A percentile compares a stretch with the other conserved stretches of the same genome.
phyloP scores from a whole-genome alignment of 1,140 invertebrate genomes.

The Cardiocondyla obscurior region DNA sequence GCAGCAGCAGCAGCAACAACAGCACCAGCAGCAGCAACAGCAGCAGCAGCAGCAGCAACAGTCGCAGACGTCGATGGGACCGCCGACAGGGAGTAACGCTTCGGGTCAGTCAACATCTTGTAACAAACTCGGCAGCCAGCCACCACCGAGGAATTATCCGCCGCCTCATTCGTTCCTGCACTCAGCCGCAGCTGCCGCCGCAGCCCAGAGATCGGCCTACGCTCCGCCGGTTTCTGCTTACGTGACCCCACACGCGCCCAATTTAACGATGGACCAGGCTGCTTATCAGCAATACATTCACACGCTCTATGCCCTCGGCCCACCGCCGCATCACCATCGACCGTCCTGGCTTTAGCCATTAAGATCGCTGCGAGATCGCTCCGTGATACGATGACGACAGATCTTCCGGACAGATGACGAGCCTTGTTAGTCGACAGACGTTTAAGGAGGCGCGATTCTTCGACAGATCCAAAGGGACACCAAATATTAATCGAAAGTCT shows the following conservation, averaged over 20 bases:
- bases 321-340: constrained; percentile 80
- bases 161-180: constrained; percentile 81
- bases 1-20: constrained; percentile 77
- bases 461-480: not conserved
- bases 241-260: constrained; percentile 79
- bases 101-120: constrained; percentile 71
- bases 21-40: constrained; percentile 71
- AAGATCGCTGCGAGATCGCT: constrained; percentile 44
- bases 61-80: constrained; percentile 72
- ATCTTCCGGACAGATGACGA: not conserved
- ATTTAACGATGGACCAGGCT: constrained; percentile 79
- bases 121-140: constrained; percentile 79
- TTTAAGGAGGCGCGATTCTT: not conserved
- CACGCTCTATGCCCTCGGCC: constrained; percentile 80
- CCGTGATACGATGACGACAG: constrained; percentile 9
- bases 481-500: constrained; percentile 25
- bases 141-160: constrained; percentile 77
- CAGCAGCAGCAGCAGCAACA: constrained; percentile 79
- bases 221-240: constrained; percentile 80
- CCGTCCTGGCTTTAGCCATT: constrained; percentile 81
- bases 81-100: constrained; percentile 64
- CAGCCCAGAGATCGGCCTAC: constrained; percentile 77
- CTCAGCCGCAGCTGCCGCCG: constrained; percentile 58
- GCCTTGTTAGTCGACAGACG: not conserved
- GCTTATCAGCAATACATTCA: constrained; percentile 82